Evolutionary conservation across 1,140 invertebrate genomes (phyloP), one percentile per base, ranked within the genome.

Genomic region (Samia ricini): DNA sequence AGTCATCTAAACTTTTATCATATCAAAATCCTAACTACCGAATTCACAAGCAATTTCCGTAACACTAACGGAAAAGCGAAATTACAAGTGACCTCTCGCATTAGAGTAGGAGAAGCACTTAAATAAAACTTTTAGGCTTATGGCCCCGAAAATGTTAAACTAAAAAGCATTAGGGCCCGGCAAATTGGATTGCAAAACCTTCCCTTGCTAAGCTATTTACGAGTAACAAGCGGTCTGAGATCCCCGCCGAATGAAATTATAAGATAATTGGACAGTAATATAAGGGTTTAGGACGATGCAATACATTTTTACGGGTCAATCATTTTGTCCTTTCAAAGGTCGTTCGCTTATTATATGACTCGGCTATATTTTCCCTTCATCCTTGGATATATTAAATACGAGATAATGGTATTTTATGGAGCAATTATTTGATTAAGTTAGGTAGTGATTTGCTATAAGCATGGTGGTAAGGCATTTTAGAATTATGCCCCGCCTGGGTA

Each of bases 221-320:
- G 66, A 72, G 61, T 76, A 79, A 74, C 75, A 82, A 79, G 72
- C 66, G 69, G 68, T 71, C 72, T 72, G 77, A 56, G 63, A 54
- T 57, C 61, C 69, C 48, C 68, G 60, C 61, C 72, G 66, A 73
- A 81, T 75, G 71, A 79, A 74, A 79, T 79, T 76, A 76, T 79
- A n/a, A n/a, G n/a, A n/a, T n/a, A 81, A 81, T 79, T 76, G 77
- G 72, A 69, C 69, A 71, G 72, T 73, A 77, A 76, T 77, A 79
- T 73, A 60, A 50, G 63, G 63, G 64, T 33, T 23, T 52, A 15
- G 62, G 63, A 63, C 52, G 62, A 22, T 22, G 48, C 66, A 58
- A 61, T 62, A 66, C 58, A 61, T 68, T 64, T 68, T 68, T 64
- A 56, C 66, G 66, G 66, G 61, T 68, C 66, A 63, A 64, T 68